Evolutionary conservation across 2,888 invertebrate species (phyloP), one percentile per base, ranked within the genome.

Genomic region (Brachylomia viminalis): DNA sequence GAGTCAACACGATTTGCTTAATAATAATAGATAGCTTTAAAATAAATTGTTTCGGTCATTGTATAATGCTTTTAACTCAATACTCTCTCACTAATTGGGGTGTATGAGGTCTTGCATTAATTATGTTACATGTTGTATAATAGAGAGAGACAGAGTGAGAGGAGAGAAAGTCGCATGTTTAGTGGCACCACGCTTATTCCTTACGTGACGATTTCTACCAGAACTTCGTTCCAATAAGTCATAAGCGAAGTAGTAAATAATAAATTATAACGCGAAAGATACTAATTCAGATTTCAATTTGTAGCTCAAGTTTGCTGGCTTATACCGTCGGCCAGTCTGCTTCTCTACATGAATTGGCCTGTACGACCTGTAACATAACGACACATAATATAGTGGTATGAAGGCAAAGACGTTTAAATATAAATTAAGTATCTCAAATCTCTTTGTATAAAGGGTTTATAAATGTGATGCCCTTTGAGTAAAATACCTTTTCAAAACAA

Each of bases 251-350:
- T 49, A 30, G 45, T 23, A 33, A 59, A 6, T 77, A 52, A 30
- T 20, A 17, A 56, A 69, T 38, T 66, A 75, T 56, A 58, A 58
- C 15, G 38, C 3, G 15, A 54, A 61, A 38, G 0, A 72, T 49
- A 79, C 72, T 77, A 79, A 77, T 79, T 49, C 30, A 42, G 30
- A 62, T 79, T 79, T 72, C 13, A 64, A 78, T 72, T 79, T 77
- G 23, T 79, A 77, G 77, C 54, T 78, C 79, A 72, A 72, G 77
- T 79, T 77, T 33, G 56, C 56, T 79, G 77, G 56, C 38, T 42
- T 62, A 17, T 77, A 47, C 49, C 54, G 64, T 42, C 42, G 69
- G 58, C 69, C 75, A 73, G 58, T 64, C 54, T 61, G 23, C 62
- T 64, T 56, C 79, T 49, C 72, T 56, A 20, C 73, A 73, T 73